Conservation (phyloP, 1,140 invertebrate genomes). For the Asobara japonica region DNA sequence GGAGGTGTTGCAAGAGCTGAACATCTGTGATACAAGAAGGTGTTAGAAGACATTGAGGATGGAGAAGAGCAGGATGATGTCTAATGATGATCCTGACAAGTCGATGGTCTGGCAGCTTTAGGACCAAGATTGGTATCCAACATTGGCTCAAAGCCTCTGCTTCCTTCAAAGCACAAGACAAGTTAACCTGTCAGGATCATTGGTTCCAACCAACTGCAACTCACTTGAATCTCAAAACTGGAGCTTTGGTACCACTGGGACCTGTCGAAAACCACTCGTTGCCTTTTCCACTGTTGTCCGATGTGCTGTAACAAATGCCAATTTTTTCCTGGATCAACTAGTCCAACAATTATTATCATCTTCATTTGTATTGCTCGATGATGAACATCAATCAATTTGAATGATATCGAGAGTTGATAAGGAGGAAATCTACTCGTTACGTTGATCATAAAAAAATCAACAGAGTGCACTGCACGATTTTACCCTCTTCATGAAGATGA, state of each 20-base stretch:
- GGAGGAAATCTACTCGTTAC: not conserved
- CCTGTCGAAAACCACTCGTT: slow-evolving; percentile 61
- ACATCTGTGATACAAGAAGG: slow-evolving; percentile 51
- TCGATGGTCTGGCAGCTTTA: too few relatives aligned
- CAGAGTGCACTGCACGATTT: slow-evolving; percentile 23
- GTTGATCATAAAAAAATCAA: slow-evolving; percentile 7
- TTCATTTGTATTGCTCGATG: too few relatives aligned
- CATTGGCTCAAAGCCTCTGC: too few relatives aligned
- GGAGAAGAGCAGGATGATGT: too few relatives aligned
- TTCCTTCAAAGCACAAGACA: too few relatives aligned
- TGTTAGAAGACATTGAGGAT: too few relatives aligned
- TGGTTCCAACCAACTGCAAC: slow-evolving; percentile 25
- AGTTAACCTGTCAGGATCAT: too few relatives aligned
- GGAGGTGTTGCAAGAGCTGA: slow-evolving; percentile 62
- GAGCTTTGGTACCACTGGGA: slow-evolving; percentile 54
- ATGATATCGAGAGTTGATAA: slow-evolving; percentile 26
- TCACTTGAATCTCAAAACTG: slow-evolving; percentile 62
- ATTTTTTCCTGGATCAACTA: too few relatives aligned
- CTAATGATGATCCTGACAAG: too few relatives aligned
- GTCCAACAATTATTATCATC: too few relatives aligned
- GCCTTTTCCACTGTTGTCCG: slow-evolving; percentile 43
- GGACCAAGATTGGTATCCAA: too few relatives aligned
- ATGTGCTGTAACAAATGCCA: slow-evolving; percentile 48
- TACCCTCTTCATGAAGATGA: not conserved
- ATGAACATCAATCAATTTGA: not conserved